These are phyloP conservation scores for Hippocampus kuda DNA, from an alignment of 2,797 vertebrate species.

Conservation along the genomic window DNA sequence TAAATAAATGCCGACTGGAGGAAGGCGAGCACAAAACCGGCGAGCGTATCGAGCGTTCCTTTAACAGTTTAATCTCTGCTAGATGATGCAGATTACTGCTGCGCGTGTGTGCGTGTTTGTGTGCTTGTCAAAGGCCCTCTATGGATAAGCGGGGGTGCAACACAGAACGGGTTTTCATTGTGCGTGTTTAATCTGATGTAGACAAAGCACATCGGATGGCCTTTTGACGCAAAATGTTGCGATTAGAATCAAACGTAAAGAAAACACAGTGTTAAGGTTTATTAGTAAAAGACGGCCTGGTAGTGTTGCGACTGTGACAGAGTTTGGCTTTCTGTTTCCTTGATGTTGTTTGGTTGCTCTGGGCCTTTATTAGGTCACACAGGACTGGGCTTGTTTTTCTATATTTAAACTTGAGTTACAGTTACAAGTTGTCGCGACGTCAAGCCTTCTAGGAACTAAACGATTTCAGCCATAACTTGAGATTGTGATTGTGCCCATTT, in stretches of 20 bases:
- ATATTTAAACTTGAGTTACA: no score
- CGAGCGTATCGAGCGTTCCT: slow-evolving; percentile 37
- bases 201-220: neutral
- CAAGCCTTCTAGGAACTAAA: neutral
- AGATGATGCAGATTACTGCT: slow-evolving; percentile 17
- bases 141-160: slow-evolving; percentile 6
- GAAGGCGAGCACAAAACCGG: slow-evolving; percentile 11
- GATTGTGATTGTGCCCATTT: no score
- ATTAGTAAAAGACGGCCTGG: no score
- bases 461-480: no score
- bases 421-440: no score
- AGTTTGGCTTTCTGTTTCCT: no score
- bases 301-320: no score
- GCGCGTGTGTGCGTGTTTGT: slow-evolving; percentile 14
- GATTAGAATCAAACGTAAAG: neutral
- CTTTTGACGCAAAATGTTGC: neutral
- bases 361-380: no score
- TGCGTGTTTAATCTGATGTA: slow-evolving; percentile 12
- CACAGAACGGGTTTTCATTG: slow-evolving; percentile 15
- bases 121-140: neutral
- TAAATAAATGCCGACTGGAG: neutral
- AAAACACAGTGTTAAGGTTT: neutral
- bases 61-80: slow-evolving; percentile 38
- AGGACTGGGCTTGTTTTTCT: no score
- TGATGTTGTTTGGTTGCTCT: no score